Base-by-base conservation (phyloP, 2,113 vertebrate species). In the Notothenia coriiceps region DNA sequence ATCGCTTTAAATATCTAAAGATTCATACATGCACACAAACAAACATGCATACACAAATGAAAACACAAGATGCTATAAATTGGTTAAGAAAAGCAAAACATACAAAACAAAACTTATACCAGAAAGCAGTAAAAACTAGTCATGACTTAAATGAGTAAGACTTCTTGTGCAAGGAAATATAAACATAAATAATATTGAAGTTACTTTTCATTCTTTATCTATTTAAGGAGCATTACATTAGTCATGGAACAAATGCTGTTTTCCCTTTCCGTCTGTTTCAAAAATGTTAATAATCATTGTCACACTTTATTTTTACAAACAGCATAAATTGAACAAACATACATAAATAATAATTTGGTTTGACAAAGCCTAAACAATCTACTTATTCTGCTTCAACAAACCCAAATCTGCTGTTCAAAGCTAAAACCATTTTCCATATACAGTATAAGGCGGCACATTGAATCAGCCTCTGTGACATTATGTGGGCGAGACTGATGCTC, bases 401-500 rank as follows among this genome's bases (percentile, higher is more conserved):
- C 17, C 18, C 10, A 20, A 15, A 43, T 70, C 40, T 67, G 60
- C 35, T 14, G 63, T 74, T 67, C 12, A 59, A 52, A 72, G 51
- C 59, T 51, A 14, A 49, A 79, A 46, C 7, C 11, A 33, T 62
- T 79, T 60, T 25, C 17, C 43, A 56, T 14, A 54, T 47, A n/a
- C n/a, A n/a, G n/a, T n/a, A 71, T 46, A 64, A 74, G 74, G 60
- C 71, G 55, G 50, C 59, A 70, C 72, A 57, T 57, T 18, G 72
- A 55, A 40, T 35, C 33, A 13, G 35, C 7, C 35, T 40, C 10
- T 0, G 50, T 68, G 74, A 77, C 71, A 70, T 72, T 60, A 47
- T 64, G 50, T 51, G 62, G 64, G 51, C 50, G 72, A 81, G 68
- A 33, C 86, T 66, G 80, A 29, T 29, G 71, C 85, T 80, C 70